Evolutionary conservation across 2,113 vertebrate genomes (phyloP).

Genomic region (Prunella himalayana): DNA sequence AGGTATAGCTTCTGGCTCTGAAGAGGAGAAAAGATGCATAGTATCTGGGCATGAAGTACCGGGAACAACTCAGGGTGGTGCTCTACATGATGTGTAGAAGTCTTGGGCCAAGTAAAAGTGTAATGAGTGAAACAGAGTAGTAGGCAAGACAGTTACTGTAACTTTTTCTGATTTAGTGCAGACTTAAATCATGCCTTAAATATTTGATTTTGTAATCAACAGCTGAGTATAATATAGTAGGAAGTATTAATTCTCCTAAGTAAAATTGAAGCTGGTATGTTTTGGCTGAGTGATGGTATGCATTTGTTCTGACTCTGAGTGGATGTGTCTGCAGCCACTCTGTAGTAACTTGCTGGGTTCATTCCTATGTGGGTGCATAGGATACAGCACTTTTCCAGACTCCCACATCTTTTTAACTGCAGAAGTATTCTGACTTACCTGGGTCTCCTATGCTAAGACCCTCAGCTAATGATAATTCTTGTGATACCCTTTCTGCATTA

Average conservation of each 20-base stretch:
- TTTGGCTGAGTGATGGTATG: neutral
- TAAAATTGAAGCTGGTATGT: neutral
- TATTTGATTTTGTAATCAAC: neutral
- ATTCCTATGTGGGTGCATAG: accelerated
- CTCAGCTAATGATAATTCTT: neutral
- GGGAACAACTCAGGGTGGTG: neutral
- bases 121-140: neutral
- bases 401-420: neutral
- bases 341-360: neutral
- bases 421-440: neutral
- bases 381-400: accelerated
- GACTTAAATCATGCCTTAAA: neutral
- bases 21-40: neutral
- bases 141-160: neutral
- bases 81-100: neutral
- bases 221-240: neutral
- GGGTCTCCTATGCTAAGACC: neutral
- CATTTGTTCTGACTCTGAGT: neutral
- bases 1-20: neutral
- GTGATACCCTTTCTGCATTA: neutral
- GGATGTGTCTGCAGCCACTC: neutral
- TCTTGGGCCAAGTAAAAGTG: neutral
- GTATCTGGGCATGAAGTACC: neutral
- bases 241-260: neutral
- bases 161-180: neutral